phyloP scores from a whole-genome alignment of 1,140 invertebrate genomes.

The Chironomus striatipennis region DNA sequence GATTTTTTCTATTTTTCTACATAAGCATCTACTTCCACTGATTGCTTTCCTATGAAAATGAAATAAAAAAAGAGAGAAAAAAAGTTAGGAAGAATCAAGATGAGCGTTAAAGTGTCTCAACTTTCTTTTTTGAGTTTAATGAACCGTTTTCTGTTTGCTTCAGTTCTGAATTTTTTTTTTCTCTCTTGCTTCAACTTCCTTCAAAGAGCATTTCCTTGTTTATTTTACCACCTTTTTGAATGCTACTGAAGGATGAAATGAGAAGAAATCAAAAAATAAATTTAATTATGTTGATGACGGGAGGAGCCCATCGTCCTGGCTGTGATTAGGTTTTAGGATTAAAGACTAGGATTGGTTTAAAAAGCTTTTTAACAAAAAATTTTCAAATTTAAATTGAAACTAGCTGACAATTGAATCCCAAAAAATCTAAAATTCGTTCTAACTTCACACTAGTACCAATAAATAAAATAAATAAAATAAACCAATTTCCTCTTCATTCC shows the following conservation, averaged over 20 bases:
- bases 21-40: no score
- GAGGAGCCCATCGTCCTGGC: no score
- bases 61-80: not conserved
- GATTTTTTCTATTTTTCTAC: no score
- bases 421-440: no score
- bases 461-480: not conserved
- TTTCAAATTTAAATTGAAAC: no score
- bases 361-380: no score
- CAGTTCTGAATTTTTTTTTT: not conserved
- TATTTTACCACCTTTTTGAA: constrained; percentile 2
- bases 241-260: not conserved
- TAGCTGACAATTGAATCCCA: no score
- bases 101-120: constrained; percentile 24
- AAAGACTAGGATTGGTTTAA: no score
- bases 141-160: constrained; percentile 15
- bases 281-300: constrained; percentile 2
- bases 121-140: constrained; percentile 18
- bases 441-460: no score
- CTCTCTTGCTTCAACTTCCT: not conserved
- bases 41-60: no score
- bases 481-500: constrained; percentile 35
- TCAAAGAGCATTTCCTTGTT: not conserved
- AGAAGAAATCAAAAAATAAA: not conserved
- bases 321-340: no score
- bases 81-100: not conserved